Conservation (phyloP, 2,888 invertebrate species). For the Hemistola chrysoprasaria region DNA sequence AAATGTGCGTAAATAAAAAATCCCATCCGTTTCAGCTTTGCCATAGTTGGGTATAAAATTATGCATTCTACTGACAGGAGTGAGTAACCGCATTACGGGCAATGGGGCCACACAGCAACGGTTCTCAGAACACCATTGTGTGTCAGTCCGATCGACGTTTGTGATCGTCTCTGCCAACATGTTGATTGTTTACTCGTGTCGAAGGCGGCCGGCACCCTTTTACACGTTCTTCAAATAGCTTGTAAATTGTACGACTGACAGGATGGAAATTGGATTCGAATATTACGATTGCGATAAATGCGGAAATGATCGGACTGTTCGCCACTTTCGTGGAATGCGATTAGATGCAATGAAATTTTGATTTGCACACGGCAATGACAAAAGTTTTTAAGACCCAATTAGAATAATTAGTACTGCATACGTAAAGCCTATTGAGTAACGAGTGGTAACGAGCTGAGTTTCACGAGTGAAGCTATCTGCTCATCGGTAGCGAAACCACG, state of each 20-base stretch:
- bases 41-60: too few relatives aligned
- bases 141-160: constrained; percentile 44
- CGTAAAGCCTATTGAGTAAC: constrained; percentile 22
- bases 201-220: constrained; percentile 21
- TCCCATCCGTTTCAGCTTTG: too few relatives aligned
- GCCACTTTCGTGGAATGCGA: too few relatives aligned
- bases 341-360: too few relatives aligned
- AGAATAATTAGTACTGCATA: background rate
- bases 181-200: constrained; percentile 47
- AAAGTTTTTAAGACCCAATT: background rate
- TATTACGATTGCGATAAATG: constrained; percentile 6
- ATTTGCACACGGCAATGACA: too few relatives aligned
- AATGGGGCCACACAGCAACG: constrained; percentile 49
- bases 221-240: constrained; percentile 28
- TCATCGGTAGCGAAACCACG: constrained; percentile 36
- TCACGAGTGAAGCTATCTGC: constrained; percentile 42
- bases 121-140: constrained; percentile 57
- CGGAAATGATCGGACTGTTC: background rate
- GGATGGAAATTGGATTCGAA: constrained; percentile 11
- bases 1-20: too few relatives aligned
- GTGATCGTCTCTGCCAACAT: constrained; percentile 38
- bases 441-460: constrained; percentile 20
- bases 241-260: constrained; percentile 11
- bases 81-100: constrained; percentile 53
- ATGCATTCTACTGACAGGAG: constrained; percentile 17